Evolutionary conservation across 2,888 invertebrate species (phyloP), one percentile per base, ranked within the genome.

Genomic region (Oxytorus armatus): DNA sequence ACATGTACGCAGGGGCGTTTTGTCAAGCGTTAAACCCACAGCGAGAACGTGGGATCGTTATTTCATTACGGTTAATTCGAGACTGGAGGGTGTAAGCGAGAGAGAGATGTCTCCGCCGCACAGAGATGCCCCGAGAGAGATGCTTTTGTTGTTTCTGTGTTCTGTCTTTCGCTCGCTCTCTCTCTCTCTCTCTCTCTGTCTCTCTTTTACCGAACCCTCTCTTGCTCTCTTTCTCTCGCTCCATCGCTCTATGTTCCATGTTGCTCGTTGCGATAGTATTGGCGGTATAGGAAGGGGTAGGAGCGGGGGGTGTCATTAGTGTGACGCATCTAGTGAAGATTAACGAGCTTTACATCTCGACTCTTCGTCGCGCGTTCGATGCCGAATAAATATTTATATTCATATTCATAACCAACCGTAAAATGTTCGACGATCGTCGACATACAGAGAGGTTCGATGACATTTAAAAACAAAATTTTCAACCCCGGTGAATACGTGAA

Each of bases 31-130:
- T 85, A 87, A 85, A 86, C 86, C 83, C 85, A 83, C 81, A 82
- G 72, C 82, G 83, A 81, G 82, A 86, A 89, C 86, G 88, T 86
- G 85, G 85, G 87, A 88, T 90, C 90, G 86, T 90, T 89, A 89
- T 88, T 89, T 89, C 88, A 89, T 89, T 90, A 89, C 85, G 86
- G 89, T 88, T 90, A 88, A 90, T 90, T 90, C 88, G 87, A 88
- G 87, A 87, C 87, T 87, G 86, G 83, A 85, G 83, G 33, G 69
- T 55, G 59, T n/a, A 59, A 68, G 57, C 47, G 59, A 59, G 75
- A 49, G 49, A 36, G 59, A 61, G 44, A 42, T 29, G 66, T 36
- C 36, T 59, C 14, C 33, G 29, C 29, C n/a, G 16, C 51, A 23
- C 25, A 68, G 29, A 63, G 29, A 44, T 57, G 33, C 84, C 86